These are phyloP conservation scores for Diceros bicornis DNA, from an alignment of 2,797 vertebrate species.

Conservation along the genomic window DNA sequence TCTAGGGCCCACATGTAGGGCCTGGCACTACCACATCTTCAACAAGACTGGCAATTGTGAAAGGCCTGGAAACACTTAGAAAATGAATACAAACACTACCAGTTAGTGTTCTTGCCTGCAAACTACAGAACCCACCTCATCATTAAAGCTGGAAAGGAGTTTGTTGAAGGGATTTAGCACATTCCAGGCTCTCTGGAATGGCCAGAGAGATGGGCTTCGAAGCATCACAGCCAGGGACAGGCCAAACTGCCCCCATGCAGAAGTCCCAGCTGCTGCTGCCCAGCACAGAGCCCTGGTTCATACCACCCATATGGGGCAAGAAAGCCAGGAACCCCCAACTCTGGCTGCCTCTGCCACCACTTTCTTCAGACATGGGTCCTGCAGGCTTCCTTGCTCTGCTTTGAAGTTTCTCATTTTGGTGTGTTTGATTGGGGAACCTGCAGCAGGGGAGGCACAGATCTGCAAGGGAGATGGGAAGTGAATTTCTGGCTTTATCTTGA, in stretches of 20 bases:
- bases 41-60: neutral
- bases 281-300: neutral
- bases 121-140: neutral
- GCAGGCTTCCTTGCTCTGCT: neutral
- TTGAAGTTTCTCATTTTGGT: neutral
- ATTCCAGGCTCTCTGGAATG: neutral
- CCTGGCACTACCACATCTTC: neutral
- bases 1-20: accelerated
- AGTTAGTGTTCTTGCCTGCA: neutral
- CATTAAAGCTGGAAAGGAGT: neutral
- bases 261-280: no score
- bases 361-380: neutral
- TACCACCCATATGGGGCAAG: neutral
- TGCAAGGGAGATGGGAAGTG: accelerated
- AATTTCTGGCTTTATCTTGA: neutral
- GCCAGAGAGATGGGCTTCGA: neutral
- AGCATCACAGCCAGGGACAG: neutral
- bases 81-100: no score
- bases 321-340: neutral
- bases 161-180: neutral
- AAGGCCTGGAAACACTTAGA: neutral
- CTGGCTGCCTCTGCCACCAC: neutral
- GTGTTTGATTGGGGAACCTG: neutral
- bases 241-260: neutral
- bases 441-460: accelerated